A percentile compares a stretch with the other conserved stretches of the same genome.
phyloP scores from a whole-genome alignment of 2,888 invertebrate genomes.

The Rotaria magnacalcarata region DNA sequence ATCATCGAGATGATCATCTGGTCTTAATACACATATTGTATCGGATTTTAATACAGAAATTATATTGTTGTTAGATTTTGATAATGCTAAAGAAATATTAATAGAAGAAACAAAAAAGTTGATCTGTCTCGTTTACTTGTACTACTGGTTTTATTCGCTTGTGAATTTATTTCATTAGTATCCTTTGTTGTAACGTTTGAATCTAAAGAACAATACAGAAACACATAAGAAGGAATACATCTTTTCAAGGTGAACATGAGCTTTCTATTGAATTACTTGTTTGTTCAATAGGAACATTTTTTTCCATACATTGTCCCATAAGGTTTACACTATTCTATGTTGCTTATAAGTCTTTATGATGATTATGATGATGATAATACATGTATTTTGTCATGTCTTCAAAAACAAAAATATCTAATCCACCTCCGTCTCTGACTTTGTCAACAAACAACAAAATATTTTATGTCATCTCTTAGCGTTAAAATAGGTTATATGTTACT shows the following conservation, averaged over 20 bases:
- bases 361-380: neutral
- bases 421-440: neutral
- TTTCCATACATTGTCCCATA: neutral
- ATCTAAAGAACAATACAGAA: neutral
- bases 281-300: neutral
- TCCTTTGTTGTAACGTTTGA: neutral
- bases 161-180: neutral
- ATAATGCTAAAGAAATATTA: neutral
- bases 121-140: neutral
- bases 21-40: conserved; percentile 11
- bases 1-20: conserved; percentile 19
- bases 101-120: neutral
- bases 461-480: neutral
- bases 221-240: no score
- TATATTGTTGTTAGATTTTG: neutral
- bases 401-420: neutral
- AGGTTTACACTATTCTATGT: neutral
- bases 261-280: neutral
- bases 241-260: no score
- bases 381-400: neutral
- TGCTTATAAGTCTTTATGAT: no score
- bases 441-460: neutral
- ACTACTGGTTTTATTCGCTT: neutral
- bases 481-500: neutral
- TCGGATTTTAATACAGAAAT: neutral